Base-by-base conservation (phyloP, 2,888 invertebrate species). In the Hemicrepidius hirtus region DNA sequence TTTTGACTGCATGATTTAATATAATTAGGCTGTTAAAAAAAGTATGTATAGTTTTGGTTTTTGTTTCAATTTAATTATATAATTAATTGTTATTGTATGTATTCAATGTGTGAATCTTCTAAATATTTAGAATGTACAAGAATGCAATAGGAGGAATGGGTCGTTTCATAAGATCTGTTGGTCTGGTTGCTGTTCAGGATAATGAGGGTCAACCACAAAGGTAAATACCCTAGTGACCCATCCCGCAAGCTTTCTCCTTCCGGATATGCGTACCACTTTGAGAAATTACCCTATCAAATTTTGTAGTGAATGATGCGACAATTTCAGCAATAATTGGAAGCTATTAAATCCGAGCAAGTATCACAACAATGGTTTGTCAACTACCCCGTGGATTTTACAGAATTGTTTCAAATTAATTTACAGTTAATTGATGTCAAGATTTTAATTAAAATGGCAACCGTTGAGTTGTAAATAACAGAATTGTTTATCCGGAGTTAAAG, bases 121-220 rank as follows among this genome's bases (percentile, higher is more conserved):
- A 21, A 21, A 53, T 65, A 65, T 65, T 53, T 65, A 16, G 20
- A 65, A 55, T 55, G 57, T 55, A 50, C 64, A 64, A 35, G 49
- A 24, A 64, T 64, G 66, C 57, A 57, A 57, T 66, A 40, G 44
- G 28, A 57, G 41, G 66, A 57, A 55, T 32, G 66, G 65, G 55
- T 66, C 44, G 28, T 46, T 44, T 66, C 37, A 66, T 55, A 66
- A 57, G 55, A 20, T 10, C 16, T 50, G 64, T 37, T 64, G 50
- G 55, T 66, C 18, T 28, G 24, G 50, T 41, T 57, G 55, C 55
- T 57, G 44, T 57, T 55, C 41, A 41, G 55, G 41, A 66, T 66
- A 57, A 66, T 57, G 57, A 66, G 55, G 64, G 64, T 65, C 64
- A 65, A 63, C 66, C 57, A 28, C 66, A 57, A 18, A 66, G 55